Percentiles rank a stretch among this genome's conserved stretches.
Evolutionary conservation across 2,113 vertebrate genomes (phyloP).

Genomic region (Monarcha castaneiventris): DNA sequence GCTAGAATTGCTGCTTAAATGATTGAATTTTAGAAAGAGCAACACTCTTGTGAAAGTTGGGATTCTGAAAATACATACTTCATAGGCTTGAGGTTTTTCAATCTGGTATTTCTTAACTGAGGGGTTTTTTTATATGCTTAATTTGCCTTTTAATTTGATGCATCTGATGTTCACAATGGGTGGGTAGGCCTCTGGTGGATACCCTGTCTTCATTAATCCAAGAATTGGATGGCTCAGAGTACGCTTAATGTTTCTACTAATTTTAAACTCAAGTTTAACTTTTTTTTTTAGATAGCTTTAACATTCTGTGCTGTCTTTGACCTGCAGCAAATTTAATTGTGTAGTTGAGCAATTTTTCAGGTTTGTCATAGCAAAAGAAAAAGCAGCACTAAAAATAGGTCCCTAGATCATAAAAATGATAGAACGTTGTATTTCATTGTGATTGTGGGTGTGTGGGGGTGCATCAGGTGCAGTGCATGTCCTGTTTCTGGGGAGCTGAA

Average conservation of each 20-base stretch:
- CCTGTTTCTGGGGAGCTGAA: background rate
- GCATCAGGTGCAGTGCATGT: rapidly evolving
- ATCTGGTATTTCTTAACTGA: background rate
- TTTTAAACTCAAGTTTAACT: background rate
- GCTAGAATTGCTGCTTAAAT: background rate
- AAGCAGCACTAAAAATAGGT: background rate
- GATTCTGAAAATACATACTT: background rate
- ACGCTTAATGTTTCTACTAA: background rate
- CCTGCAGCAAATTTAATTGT: constrained; percentile 13
- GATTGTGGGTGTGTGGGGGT: background rate
- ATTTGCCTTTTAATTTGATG: constrained; percentile 35
- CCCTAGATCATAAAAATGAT: background rate
- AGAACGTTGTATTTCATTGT: background rate
- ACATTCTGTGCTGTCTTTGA: background rate
- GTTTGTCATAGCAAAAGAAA: background rate
- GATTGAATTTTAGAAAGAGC: background rate
- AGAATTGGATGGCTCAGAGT: background rate
- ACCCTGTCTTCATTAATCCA: background rate
- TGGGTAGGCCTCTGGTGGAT: constrained; percentile 5
- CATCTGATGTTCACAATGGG: background rate
- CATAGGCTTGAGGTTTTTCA: background rate
- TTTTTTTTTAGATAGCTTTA: background rate
- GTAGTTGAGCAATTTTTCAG: constrained; percentile 5
- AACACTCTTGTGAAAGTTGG: background rate
- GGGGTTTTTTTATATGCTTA: background rate